Evolutionary conservation across 2,888 invertebrate genomes (phyloP).

Genomic region (Drosophila multiciliata): DNA sequence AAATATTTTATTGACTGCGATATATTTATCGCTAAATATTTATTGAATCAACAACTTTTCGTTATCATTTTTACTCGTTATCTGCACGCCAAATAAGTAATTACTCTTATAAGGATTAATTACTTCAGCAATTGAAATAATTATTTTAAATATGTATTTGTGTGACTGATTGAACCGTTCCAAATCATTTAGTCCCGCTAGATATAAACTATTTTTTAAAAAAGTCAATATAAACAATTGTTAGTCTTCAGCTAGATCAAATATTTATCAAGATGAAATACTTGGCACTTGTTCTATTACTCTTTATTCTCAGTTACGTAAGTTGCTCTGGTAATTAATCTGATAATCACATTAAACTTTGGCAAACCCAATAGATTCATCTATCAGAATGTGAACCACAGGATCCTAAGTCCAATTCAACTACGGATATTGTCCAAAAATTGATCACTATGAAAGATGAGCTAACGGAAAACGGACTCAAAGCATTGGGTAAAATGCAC

Average conservation of each 20-base stretch:
- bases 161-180: background rate
- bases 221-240: background rate
- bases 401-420: too few relatives aligned
- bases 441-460: background rate
- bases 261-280: background rate
- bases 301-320: background rate
- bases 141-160: background rate
- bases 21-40: too few relatives aligned
- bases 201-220: background rate
- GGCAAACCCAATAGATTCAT: background rate
- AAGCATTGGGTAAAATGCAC: too few relatives aligned
- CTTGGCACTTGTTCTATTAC: background rate
- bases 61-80: conserved; percentile 30
- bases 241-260: background rate
- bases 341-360: background rate
- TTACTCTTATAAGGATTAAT: background rate
- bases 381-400: background rate
- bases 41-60: conserved; percentile 15
- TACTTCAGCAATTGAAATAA: background rate
- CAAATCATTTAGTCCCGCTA: background rate
- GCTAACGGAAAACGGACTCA: too few relatives aligned
- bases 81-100: conserved; percentile 31
- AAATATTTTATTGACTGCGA: background rate
- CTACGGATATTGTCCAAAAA: background rate
- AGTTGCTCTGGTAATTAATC: background rate